Base-by-base conservation (phyloP, 2,888 invertebrate genomes). In the Drosophila mimica region DNA sequence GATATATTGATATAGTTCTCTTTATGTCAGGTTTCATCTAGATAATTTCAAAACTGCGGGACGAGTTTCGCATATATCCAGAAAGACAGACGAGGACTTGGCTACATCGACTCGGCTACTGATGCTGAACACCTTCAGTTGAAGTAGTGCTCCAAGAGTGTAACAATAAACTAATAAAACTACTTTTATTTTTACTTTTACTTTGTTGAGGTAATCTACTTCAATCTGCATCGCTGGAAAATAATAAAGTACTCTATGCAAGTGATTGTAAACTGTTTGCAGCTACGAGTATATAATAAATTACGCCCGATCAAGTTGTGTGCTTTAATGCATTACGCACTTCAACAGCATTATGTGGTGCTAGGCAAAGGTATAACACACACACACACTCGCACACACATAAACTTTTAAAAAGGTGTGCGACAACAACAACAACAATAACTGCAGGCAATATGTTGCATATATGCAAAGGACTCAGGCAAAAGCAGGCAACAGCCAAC, bases 391-490 rank as follows among this genome's bases (percentile, higher is more conserved):
- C 34, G n/a, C 40, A 17, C 15, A 36, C 38, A 38, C 38, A 8
- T 7, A 38, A 6, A 36, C 8, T 38, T 40, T n/a, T 13, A 17
- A 51, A 53, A 7, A 17, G n/a, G 28, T 49, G 51, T 31, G 33
- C 43, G 61, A 49, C 33, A 56, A 59, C 34, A 57, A 61, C 46
- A 78, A 57, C 36, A 58, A 62, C 46, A 78, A 74, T 40, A 70
- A 59, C 53, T 70, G 25, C 56, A 33, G 64, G 67, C 53, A 61
- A 64, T 67, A 53, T 74, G 74, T 40, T 58, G 66, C 76, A 74
- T 69, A 74, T 70, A 77, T 74, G 67, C 70, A 59, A 67, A 62
- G n/a, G 61, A 58, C 52, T 30, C 43, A 43, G 70, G n/a, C 33
- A 63, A 56, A 30, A 58, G 61, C 9, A 25, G 30, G n/a, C 40